Conservation (phyloP, 2,888 invertebrate species). For the Trichogramma evanescens region DNA sequence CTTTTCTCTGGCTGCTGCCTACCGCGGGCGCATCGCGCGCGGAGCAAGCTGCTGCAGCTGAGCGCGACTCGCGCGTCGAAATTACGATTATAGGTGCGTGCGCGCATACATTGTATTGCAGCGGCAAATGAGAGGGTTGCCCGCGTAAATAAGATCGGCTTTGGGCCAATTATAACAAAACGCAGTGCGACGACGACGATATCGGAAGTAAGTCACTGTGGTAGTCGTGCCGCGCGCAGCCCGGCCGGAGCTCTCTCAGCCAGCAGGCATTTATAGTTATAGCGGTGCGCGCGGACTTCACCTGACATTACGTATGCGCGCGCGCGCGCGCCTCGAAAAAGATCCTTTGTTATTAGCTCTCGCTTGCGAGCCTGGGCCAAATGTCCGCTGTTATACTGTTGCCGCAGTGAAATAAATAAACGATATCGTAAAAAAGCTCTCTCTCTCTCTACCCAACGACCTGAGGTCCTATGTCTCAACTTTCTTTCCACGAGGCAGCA, state of each 20-base stretch:
- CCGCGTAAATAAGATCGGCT: slow-evolving; percentile 5
- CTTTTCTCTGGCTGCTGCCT: slow-evolving; percentile 4
- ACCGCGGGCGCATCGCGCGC: not conserved
- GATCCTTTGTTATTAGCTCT: not conserved
- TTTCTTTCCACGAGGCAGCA: too few relatives aligned
- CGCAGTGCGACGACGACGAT: too few relatives aligned
- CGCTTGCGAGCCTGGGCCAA: not conserved
- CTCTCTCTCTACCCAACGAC: not conserved
- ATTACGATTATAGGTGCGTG: not conserved
- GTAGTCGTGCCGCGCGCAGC: too few relatives aligned
- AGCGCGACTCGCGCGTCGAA: not conserved
- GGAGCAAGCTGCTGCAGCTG: not conserved
- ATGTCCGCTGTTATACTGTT: slow-evolving; percentile 5
- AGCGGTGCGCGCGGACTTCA: too few relatives aligned
- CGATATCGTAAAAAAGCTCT: slow-evolving; percentile 5
- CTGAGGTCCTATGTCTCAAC: too few relatives aligned
- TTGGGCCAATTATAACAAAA: not conserved
- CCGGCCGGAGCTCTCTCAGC: too few relatives aligned
- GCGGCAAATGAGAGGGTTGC: slow-evolving; percentile 3
- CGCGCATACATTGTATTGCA: not conserved
- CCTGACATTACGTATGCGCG: not conserved
- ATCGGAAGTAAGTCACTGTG: too few relatives aligned
- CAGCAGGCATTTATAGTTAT: too few relatives aligned
- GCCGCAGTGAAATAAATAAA: slow-evolving; percentile 14
- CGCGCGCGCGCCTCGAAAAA: not conserved